Evolutionary conservation across 2,797 vertebrate species (phyloP).

Genomic region (Diplodus sargus): DNA sequence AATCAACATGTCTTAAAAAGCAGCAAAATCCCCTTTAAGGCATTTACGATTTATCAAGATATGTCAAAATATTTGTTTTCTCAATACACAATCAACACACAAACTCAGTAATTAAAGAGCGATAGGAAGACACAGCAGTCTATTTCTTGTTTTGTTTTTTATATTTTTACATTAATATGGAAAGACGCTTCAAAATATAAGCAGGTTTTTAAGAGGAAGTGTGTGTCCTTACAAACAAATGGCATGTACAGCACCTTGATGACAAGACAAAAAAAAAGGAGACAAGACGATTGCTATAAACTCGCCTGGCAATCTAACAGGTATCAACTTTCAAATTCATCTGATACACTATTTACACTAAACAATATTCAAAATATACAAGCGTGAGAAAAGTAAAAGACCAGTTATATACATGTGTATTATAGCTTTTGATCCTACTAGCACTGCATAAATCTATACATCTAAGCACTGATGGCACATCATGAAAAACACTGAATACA

Average conservation of each 20-base stretch:
- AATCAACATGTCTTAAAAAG: not conserved
- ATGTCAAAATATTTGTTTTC: not conserved
- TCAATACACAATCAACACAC: not conserved
- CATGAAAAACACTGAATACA: not conserved
- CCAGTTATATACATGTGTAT: not conserved
- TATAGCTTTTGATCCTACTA: not conserved
- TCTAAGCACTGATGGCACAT: not conserved
- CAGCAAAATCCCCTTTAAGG: not conserved
- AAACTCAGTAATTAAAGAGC: not conserved
- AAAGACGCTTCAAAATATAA: not conserved
- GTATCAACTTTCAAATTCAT: not conserved
- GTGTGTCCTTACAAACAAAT: not conserved
- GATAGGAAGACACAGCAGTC: not conserved
- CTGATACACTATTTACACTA: not conserved
- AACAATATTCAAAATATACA: not conserved
- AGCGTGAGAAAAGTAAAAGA: not conserved
- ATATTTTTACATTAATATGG: not conserved
- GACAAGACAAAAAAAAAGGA: not conserved
- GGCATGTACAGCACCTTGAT: not conserved
- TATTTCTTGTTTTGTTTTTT: not conserved
- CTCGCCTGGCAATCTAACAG: conserved; percentile 1
- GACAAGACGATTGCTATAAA: not conserved
- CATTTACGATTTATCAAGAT: too few species aligned
- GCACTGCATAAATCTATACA: not conserved
- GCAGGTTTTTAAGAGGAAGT: not conserved